phyloP scores from a whole-genome alignment of 2,113 vertebrate species.

The Eupsittula cactorum region DNA sequence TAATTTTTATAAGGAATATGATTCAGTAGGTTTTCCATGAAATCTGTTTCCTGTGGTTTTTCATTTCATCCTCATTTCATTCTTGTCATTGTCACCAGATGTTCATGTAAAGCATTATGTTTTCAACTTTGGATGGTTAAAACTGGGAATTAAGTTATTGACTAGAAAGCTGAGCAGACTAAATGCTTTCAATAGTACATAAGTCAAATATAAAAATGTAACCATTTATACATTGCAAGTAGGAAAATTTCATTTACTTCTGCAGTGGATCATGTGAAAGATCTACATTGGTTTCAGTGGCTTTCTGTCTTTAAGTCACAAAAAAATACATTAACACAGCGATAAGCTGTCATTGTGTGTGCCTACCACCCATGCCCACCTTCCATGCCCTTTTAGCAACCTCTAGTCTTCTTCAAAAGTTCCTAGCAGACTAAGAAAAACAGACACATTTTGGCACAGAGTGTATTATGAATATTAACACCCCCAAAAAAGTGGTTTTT shows the following conservation, averaged over 20 bases:
- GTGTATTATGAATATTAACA: neutral
- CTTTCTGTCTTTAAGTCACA: neutral
- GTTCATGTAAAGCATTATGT: neutral
- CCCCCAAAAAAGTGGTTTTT: neutral
- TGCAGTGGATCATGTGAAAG: neutral
- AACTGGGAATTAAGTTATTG: neutral
- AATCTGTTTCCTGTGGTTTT: neutral
- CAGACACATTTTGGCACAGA: neutral
- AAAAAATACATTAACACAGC: neutral
- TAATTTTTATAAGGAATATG: neutral
- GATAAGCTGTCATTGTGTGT: neutral
- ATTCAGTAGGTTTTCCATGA: neutral
- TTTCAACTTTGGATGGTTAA: neutral
- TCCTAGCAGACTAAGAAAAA: neutral
- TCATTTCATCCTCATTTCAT: neutral
- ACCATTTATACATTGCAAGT: neutral
- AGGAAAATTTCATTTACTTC: neutral
- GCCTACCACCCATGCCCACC: neutral
- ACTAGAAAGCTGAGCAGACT: neutral
- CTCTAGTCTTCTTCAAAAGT: neutral
- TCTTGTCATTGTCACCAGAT: neutral
- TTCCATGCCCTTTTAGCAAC: neutral
- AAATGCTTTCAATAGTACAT: neutral
- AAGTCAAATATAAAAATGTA: neutral
- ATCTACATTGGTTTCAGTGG: neutral